A percentile compares a stretch with the other conserved stretches of the same genome.
These are phyloP conservation scores for Leucoraja erinaceus DNA, from an alignment of 2,113 vertebrate genomes.

Conservation along the genomic window DNA sequence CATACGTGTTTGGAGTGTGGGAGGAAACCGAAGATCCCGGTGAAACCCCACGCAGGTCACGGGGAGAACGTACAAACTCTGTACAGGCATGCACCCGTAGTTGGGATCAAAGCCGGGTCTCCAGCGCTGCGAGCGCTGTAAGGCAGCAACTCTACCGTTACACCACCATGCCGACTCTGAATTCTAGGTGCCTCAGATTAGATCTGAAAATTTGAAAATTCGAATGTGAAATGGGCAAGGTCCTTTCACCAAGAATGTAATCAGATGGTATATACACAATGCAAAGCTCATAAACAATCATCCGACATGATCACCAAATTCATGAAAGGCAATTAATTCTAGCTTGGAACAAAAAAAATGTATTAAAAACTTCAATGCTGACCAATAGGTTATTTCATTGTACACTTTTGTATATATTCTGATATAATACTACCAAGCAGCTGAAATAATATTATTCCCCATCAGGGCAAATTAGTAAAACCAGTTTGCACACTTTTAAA, in stretches of 20 bases:
- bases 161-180: too few relatives aligned
- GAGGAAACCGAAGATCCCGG: too few relatives aligned
- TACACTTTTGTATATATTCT: not conserved
- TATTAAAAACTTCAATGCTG: constrained; percentile 28
- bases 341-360: not conserved
- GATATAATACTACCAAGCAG: constrained; percentile 24
- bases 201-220: not conserved
- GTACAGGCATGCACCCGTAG: too few relatives aligned
- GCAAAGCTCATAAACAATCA: not conserved
- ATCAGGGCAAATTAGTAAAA: not conserved
- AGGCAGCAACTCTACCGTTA: too few relatives aligned
- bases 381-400: constrained; percentile 7
- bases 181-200: not conserved
- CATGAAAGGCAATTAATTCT: constrained; percentile 37
- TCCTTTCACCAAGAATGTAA: not conserved
- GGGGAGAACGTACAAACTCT: too few relatives aligned
- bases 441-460: constrained; percentile 17
- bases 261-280: not conserved
- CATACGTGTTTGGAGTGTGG: too few relatives aligned
- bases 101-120: too few relatives aligned
- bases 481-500: constrained; percentile 14
- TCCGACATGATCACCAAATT: not conserved
- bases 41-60: too few relatives aligned
- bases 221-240: not conserved
- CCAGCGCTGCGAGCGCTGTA: too few relatives aligned